These are phyloP conservation scores for Lutraria rhynchaena DNA, from an alignment of 1,140 invertebrate genomes.

Conservation along the genomic window DNA sequence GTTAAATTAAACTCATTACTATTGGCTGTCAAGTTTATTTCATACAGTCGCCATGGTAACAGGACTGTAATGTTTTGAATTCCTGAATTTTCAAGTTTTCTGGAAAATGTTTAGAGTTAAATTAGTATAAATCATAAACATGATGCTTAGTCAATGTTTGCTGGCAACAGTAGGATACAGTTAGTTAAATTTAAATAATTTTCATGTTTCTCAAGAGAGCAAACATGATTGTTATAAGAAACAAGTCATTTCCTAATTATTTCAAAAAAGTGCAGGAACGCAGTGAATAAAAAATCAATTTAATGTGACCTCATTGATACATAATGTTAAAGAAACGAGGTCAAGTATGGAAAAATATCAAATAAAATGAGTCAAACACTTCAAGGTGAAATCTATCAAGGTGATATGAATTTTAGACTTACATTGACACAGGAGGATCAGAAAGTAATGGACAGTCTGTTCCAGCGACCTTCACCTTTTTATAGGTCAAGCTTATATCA, in stretches of 20 bases:
- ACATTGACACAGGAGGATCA: background rate
- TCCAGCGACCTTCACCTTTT: background rate
- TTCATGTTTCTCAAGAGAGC: background rate
- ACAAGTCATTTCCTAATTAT: background rate
- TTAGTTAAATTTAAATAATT: background rate
- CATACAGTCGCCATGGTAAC: conserved; percentile 44
- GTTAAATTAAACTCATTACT: conserved; percentile 9
- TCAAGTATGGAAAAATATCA: too few relatives aligned
- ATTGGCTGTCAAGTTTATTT: conserved; percentile 41
- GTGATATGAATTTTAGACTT: background rate
- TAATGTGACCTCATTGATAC: too few relatives aligned
- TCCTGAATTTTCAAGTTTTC: background rate
- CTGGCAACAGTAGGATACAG: background rate
- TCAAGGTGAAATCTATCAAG: too few relatives aligned
- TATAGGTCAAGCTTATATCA: conserved; percentile 7
- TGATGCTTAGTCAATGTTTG: background rate
- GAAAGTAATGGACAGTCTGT: background rate
- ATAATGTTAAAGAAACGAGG: too few relatives aligned
- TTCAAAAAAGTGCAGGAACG: too few relatives aligned
- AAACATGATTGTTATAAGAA: background rate
- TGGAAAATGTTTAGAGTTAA: background rate
- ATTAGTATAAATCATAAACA: background rate
- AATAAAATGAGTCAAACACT: too few relatives aligned
- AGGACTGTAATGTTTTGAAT: conserved; percentile 12
- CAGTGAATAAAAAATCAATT: background rate